These are phyloP conservation scores for Schizopygopsis pylzovi DNA, from an alignment of 2,797 vertebrate genomes.

Conservation along the genomic window DNA sequence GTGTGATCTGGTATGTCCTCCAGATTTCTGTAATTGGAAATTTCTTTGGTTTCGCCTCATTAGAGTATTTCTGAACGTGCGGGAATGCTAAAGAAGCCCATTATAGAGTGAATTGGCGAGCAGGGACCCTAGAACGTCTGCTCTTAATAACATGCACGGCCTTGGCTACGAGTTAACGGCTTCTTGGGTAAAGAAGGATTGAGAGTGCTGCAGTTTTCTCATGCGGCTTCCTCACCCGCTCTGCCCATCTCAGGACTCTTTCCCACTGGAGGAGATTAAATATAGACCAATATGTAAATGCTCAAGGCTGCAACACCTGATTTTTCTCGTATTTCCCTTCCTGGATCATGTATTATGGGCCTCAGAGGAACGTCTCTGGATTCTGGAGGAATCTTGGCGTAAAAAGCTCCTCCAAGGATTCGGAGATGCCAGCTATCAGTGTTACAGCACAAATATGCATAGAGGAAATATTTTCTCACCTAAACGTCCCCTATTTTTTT, in stretches of 20 bases:
- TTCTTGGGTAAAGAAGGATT: conserved; percentile 49
- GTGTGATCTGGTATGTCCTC: conserved; percentile 39
- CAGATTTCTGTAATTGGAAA: conserved; percentile 54
- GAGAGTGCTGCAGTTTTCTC: conserved; percentile 19
- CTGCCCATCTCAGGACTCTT: conserved; percentile 35
- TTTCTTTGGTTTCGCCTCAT: conserved; percentile 60
- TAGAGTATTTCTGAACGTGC: conserved; percentile 56
- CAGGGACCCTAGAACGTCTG: conserved; percentile 41
- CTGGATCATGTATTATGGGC: conserved; percentile 23
- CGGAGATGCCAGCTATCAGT: conserved; percentile 33
- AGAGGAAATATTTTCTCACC: conserved; percentile 33
- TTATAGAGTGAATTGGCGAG: conserved; percentile 45
- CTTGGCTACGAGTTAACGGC: conserved; percentile 47
- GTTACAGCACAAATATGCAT: conserved; percentile 47
- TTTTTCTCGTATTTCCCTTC: conserved; percentile 4
- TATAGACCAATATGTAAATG: conserved; percentile 56
- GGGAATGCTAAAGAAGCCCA: conserved; percentile 44
- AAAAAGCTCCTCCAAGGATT: conserved; percentile 42
- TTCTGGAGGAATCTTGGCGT: conserved; percentile 44
- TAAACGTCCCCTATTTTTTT: conserved; percentile 41
- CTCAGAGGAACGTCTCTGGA: conserved; percentile 7
- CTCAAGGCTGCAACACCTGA: conserved; percentile 26
- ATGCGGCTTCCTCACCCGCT: conserved; percentile 39
- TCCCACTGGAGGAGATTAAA: conserved; percentile 47
- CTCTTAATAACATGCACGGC: conserved; percentile 47